Base-by-base conservation (phyloP, 2,888 invertebrate genomes). In the Caenorhabditis sinica region DNA sequence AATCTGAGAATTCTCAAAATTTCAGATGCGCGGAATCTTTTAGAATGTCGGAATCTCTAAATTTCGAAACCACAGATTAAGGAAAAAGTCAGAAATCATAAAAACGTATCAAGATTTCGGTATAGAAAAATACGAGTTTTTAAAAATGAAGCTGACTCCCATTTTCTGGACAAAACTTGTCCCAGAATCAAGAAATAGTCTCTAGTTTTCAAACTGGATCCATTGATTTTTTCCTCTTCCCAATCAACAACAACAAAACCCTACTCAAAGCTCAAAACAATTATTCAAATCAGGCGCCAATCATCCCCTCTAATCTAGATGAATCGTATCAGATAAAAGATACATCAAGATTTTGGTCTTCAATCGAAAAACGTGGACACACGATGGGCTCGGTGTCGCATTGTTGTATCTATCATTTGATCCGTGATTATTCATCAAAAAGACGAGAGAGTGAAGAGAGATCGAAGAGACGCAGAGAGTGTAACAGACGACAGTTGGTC, bases 321-420 rank as follows among this genome's bases (percentile, higher is more conserved):
- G 20, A 49, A 49, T 49, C 49, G 40, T 40, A 40, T 6, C 9
- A 4, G 33, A 36, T 6, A 36, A 36, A 36, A 36, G 33, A 36
- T 36, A 36, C 33, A 36, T 45, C 17, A 45, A 45, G n/a, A 20
- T 20, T n/a, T 5, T n/a, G 20, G 5, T 49, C 40, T 6, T 2
- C 2, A 68, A 68, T 51, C 51, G 36, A 40, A 56, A 69, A 56
- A 49, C 25, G 61, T 61, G 49, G 45, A 43, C 49, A 30, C 25
- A 23, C 17, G 3, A 17, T 17, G n/a, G 15, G 33, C 15, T 56
- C n/a, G 2, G 25, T 74, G 68, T 76, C 77, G 33, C 71, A 53
- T 63, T 77, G 77, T 77, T 77, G 77, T 77, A 69, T 60, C 60
- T 69, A 72, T 66, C 73, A 80, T 68, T 73, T 80, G 80, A 80